phyloP scores from a whole-genome alignment of 2,888 invertebrate species.

The Candidula unifasciata region DNA sequence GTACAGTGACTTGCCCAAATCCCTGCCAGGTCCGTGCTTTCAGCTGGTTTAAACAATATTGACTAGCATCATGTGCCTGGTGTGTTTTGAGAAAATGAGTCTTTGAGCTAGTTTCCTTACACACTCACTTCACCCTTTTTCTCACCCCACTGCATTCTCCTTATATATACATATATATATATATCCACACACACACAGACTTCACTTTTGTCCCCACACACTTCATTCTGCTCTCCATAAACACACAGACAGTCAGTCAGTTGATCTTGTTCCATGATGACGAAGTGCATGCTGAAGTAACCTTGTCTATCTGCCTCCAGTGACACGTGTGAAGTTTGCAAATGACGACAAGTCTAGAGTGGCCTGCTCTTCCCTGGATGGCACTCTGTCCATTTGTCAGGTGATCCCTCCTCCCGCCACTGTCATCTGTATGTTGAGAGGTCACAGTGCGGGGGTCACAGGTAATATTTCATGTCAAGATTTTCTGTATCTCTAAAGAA shows the following conservation, averaged over 20 bases:
- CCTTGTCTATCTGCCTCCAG: constrained; percentile 68
- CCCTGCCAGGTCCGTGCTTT: too few relatives aligned
- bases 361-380: constrained; percentile 89
- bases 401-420: constrained; percentile 82
- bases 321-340: constrained; percentile 87
- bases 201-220: too few relatives aligned
- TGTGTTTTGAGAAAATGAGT: too few relatives aligned
- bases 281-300: background rate
- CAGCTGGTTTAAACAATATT: too few relatives aligned
- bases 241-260: background rate
- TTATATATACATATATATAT: too few relatives aligned
- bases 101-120: too few relatives aligned
- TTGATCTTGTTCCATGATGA: background rate
- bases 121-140: too few relatives aligned
- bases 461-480: constrained; percentile 78
- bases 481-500: background rate
- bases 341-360: constrained; percentile 89
- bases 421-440: constrained; percentile 85
- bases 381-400: constrained; percentile 88
- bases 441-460: constrained; percentile 87
- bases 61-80: too few relatives aligned
- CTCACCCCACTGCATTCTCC: too few relatives aligned
- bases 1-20: too few relatives aligned
- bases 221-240: background rate
- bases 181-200: too few relatives aligned